Percentiles rank a stretch among this genome's conserved stretches.
phyloP scores from a whole-genome alignment of 2,888 invertebrate species.

The Sinhomidia bicolor region DNA sequence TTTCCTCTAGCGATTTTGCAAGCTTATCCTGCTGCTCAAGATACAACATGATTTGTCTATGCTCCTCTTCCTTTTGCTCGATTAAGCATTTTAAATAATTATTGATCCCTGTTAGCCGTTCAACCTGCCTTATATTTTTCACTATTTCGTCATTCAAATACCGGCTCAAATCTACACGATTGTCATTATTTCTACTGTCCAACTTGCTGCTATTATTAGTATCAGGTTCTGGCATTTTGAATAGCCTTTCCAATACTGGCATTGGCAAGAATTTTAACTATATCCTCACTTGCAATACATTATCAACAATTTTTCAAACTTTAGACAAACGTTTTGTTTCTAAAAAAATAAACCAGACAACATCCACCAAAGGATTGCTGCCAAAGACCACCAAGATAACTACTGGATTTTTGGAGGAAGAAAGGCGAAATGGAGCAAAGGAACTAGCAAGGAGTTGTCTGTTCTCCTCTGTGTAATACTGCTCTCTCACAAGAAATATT shows the following conservation, averaged over 20 bases:
- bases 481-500: not conserved
- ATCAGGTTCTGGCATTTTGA: constrained; percentile 40
- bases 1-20: not conserved
- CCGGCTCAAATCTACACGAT: constrained; percentile 31
- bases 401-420: not conserved
- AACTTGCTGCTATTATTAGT: not conserved
- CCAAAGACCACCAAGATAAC: not conserved
- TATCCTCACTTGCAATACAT: not conserved
- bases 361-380: not conserved
- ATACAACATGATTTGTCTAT: constrained; percentile 5
- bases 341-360: no score
- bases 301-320: not conserved
- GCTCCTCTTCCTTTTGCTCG: constrained; percentile 48
- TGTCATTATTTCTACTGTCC: no score
- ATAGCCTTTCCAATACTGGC: not conserved
- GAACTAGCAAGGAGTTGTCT: constrained; percentile 52
- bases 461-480: constrained; percentile 21
- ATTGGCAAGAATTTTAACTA: not conserved
- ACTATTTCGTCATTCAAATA: constrained; percentile 34
- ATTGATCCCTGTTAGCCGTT: constrained; percentile 22
- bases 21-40: not conserved
- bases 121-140: constrained; percentile 12
- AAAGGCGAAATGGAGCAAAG: not conserved
- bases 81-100: constrained; percentile 20
- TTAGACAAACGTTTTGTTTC: not conserved